Conservation (phyloP, 2,888 invertebrate genomes). For the Dilophus febrilis region DNA sequence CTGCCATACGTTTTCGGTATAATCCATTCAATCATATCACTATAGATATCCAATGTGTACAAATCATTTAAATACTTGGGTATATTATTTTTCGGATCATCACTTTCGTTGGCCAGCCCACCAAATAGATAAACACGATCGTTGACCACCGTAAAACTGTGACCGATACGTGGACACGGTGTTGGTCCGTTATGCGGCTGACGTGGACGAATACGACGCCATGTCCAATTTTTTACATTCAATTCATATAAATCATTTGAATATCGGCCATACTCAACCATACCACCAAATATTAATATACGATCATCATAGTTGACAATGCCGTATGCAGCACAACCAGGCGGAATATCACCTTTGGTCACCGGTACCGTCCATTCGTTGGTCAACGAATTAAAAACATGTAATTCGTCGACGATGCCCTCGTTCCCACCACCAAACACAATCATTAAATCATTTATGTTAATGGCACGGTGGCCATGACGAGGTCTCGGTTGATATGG, state of each 20-base stretch:
- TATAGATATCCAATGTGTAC: conserved; percentile 78
- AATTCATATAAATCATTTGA: conserved; percentile 95
- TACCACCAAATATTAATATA: conserved; percentile 94
- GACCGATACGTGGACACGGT: conserved; percentile 91
- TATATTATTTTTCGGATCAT: conserved; percentile 94
- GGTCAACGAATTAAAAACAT: conserved; percentile 96
- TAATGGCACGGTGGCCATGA: conserved; percentile 97
- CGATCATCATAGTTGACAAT: conserved; percentile 94
- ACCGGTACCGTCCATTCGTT: conserved; percentile 99
- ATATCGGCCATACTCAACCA: conserved; percentile 99
- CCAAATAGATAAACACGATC: conserved; percentile 93
- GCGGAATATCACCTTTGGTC: conserved; percentile 93
- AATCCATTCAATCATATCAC: conserved; percentile 72
- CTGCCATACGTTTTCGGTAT: conserved; percentile 78
- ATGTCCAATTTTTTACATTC: conserved; percentile 93
- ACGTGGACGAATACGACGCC: conserved; percentile 85
- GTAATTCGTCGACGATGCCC: conserved; percentile 98
- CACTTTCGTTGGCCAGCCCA: conserved; percentile 93
- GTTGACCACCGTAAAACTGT: conserved; percentile 90
- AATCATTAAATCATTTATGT: conserved; percentile 98
- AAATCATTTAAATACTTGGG: conserved; percentile 92
- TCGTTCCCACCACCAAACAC: conserved; percentile 99
- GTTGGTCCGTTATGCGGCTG: conserved; percentile 69
- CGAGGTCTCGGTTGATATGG: conserved; percentile 94
- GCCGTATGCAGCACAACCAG: conserved; percentile 97